Conservation (phyloP, 2,113 vertebrate genomes). For the Noturus placidus region DNA sequence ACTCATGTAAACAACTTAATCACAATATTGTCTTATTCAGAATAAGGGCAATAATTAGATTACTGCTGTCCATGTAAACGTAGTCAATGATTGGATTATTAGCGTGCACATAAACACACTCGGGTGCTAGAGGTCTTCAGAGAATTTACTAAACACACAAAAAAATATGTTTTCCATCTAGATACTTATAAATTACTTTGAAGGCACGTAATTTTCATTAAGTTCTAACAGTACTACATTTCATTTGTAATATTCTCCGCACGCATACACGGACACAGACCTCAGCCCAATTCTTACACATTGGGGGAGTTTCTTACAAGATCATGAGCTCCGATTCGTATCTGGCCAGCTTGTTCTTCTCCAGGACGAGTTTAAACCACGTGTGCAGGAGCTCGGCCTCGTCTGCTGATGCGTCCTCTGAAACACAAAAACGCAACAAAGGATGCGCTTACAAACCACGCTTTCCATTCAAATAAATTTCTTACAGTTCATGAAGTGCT, state of each 20-base stretch:
- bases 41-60: no score
- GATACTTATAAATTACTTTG: no score
- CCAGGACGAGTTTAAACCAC: conserved; percentile 91
- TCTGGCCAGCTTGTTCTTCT: conserved; percentile 89
- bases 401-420: conserved; percentile 62
- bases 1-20: no score
- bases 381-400: conserved; percentile 83
- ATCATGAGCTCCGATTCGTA: conserved; percentile 89
- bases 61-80: no score
- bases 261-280: background rate
- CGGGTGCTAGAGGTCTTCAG: no score
- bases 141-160: no score
- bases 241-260: background rate
- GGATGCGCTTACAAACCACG: background rate
- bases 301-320: conserved; percentile 64
- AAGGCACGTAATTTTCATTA: background rate
- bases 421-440: background rate
- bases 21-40: no score
- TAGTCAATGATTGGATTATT: background rate
- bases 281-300: background rate
- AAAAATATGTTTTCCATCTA: no score
- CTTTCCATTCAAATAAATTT: no score
- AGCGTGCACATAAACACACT: background rate
- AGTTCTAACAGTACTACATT: background rate
- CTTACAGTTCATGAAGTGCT: background rate